Evolutionary conservation across 37 sponge, comb jelly and placozoan species (phyloP).

Genomic region (Agelas oroides): DNA sequence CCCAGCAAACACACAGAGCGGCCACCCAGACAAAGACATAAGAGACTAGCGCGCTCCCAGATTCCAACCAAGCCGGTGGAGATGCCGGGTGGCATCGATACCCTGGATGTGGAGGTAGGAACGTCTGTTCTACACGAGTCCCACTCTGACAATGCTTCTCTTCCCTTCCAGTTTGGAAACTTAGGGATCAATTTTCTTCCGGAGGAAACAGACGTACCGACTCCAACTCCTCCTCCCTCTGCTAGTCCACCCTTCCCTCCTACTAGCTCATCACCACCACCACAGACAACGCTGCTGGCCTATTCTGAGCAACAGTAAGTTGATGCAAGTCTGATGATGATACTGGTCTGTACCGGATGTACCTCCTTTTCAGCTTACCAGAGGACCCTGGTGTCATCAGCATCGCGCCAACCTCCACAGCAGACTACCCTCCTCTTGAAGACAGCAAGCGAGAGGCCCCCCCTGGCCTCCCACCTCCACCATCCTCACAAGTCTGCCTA

Average conservation of each 20-base stretch:
- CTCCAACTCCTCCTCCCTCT: background rate
- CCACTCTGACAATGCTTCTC: background rate
- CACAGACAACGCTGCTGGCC: background rate
- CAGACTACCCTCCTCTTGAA: background rate
- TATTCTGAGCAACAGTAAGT: background rate
- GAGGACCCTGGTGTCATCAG: conserved; percentile 5
- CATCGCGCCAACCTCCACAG: background rate
- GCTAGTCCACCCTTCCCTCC: background rate
- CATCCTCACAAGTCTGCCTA: background rate
- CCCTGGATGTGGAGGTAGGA: conserved; percentile 43
- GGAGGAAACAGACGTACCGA: background rate
- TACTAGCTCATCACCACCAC: background rate
- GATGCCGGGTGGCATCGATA: conserved; percentile 52
- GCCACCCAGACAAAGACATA: background rate
- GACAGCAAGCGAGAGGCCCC: background rate
- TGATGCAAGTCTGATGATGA: too few species aligned
- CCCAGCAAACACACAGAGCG: too few species aligned
- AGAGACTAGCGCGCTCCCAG: conserved; percentile 46
- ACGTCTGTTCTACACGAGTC: background rate
- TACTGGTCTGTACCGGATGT: too few species aligned
- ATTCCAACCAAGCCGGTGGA: conserved; percentile 65
- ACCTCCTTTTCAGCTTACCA: background rate
- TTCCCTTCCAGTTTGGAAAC: conserved; percentile 7
- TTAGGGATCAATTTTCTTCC: conserved; percentile 32
- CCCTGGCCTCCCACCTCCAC: background rate